These are phyloP conservation scores for Notolabrus celidotus DNA, from an alignment of 2,797 vertebrate genomes.

Conservation along the genomic window DNA sequence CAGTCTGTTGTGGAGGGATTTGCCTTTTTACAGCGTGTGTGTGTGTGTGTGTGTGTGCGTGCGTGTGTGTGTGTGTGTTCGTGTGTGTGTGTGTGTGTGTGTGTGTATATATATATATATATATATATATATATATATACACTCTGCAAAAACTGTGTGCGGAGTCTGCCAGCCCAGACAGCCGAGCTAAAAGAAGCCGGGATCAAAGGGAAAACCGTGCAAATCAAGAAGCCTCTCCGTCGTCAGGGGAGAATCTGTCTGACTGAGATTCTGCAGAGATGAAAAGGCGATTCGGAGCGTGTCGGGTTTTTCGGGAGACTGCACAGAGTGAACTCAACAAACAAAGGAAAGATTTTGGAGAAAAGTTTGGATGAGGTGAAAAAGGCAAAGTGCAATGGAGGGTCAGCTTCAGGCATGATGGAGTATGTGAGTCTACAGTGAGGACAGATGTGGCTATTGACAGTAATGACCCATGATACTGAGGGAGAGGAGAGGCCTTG, in stretches of 20 bases:
- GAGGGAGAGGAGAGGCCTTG: background rate
- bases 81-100: background rate
- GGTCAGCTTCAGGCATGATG: slow-evolving; percentile 9
- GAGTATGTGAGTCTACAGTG: background rate
- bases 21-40: slow-evolving; percentile 15
- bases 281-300: slow-evolving; percentile 30
- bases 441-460: background rate
- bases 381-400: slow-evolving; percentile 6
- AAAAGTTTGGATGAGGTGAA: slow-evolving; percentile 13
- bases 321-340: slow-evolving; percentile 16
- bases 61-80: background rate
- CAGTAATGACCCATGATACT: background rate
- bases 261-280: slow-evolving; percentile 21
- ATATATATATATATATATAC: background rate
- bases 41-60: background rate
- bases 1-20: slow-evolving; percentile 33
- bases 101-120: too few species aligned
- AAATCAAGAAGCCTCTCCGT: slow-evolving; percentile 37
- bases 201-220: slow-evolving; percentile 48
- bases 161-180: slow-evolving; percentile 29
- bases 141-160: slow-evolving; percentile 9
- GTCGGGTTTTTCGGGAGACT: slow-evolving; percentile 15
- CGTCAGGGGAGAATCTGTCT: slow-evolving; percentile 27
- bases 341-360: slow-evolving; percentile 14
- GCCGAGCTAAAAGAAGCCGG: slow-evolving; percentile 25